Percentiles rank a stretch among this genome's conserved stretches.
phyloP scores from a whole-genome alignment of 2,888 invertebrate genomes.

The Ceriagrion tenellum region DNA sequence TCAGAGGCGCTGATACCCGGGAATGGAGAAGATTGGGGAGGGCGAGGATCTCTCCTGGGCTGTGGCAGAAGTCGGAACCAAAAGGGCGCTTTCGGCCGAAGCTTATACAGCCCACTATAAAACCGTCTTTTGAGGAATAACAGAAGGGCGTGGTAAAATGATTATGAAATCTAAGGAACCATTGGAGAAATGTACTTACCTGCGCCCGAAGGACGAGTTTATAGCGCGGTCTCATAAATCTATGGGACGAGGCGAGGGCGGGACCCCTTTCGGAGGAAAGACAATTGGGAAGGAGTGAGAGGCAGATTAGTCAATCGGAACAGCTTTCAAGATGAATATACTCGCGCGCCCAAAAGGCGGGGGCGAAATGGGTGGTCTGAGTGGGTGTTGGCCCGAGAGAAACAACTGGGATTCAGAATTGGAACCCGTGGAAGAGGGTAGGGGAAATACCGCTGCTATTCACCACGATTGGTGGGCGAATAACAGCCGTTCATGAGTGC shows the following conservation, averaged over 20 bases:
- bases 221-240: background rate
- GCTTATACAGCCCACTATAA: too few relatives aligned
- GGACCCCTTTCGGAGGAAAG: background rate
- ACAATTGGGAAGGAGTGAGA: background rate
- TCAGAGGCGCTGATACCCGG: too few relatives aligned
- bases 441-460: background rate
- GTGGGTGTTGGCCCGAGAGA: background rate
- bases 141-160: background rate
- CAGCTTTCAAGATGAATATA: background rate
- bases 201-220: background rate
- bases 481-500: too few relatives aligned
- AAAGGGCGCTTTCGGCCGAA: too few relatives aligned
- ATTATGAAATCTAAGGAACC: background rate
- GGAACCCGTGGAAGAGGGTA: background rate
- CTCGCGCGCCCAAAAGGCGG: too few relatives aligned
- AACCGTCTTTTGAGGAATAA: background rate
- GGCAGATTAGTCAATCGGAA: background rate
- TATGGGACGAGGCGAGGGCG: background rate
- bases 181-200: background rate
- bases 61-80: too few relatives aligned
- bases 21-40: too few relatives aligned
- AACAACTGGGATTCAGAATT: background rate
- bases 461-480: too few relatives aligned
- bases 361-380: background rate
- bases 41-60: too few relatives aligned